Conservation (phyloP, 2,797 vertebrate genomes). For the Enteromius argenteus region DNA sequence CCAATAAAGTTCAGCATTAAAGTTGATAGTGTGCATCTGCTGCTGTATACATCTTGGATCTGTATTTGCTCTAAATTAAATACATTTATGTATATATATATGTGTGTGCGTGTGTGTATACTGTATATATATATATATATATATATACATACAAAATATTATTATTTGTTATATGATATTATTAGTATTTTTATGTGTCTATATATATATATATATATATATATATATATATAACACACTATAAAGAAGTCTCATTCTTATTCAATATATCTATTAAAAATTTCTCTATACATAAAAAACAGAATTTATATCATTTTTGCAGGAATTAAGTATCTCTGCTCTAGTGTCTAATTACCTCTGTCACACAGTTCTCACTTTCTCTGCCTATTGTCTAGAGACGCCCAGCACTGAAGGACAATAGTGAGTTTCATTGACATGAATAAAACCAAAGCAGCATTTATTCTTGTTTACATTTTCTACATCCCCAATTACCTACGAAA, state of each 20-base stretch:
- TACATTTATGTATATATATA: neutral
- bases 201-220: too few species aligned
- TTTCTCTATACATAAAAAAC: neutral
- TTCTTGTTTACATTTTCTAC: constrained; percentile 62
- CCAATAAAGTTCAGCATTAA: neutral
- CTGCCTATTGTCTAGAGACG: neutral
- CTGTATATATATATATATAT: too few species aligned
- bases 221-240: too few species aligned
- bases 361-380: neutral
- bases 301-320: neutral
- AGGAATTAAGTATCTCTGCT: neutral
- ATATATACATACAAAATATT: too few species aligned
- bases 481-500: constrained; percentile 61
- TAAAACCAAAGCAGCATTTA: constrained; percentile 47
- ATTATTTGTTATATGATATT: too few species aligned
- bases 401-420: neutral
- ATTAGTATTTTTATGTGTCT: too few species aligned
- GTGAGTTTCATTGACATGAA: constrained; percentile 38
- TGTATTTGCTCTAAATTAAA: neutral
- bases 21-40: neutral
- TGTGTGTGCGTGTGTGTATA: too few species aligned
- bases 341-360: neutral
- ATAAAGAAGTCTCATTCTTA: too few species aligned
- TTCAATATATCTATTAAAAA: too few species aligned
- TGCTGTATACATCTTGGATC: neutral